phyloP scores from a whole-genome alignment of 1,140 invertebrate species.

The Galendromus occidentalis region DNA sequence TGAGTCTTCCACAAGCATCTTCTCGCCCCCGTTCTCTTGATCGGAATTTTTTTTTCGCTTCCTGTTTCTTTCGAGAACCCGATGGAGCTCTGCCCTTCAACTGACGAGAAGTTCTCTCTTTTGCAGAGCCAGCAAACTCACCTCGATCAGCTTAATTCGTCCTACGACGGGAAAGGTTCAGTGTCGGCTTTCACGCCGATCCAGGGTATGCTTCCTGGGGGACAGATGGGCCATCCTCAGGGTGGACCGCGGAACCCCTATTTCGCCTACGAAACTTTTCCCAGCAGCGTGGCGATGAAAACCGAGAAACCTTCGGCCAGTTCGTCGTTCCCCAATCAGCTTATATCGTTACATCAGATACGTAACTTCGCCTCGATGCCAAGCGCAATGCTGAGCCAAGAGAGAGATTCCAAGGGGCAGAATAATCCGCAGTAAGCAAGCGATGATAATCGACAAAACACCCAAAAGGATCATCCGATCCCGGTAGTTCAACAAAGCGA shows the following conservation, averaged over 20 bases:
- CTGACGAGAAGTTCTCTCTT: neutral
- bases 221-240: constrained; percentile 18
- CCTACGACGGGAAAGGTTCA: constrained; percentile 22
- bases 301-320: constrained; percentile 29
- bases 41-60: neutral
- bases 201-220: constrained; percentile 39
- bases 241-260: constrained; percentile 35
- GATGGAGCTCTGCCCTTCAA: no score
- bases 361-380: constrained; percentile 87
- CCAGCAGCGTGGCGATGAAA: constrained; percentile 29
- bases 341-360: constrained; percentile 87
- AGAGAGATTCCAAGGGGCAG: constrained; percentile 8
- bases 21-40: neutral
- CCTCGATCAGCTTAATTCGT: constrained; percentile 28
- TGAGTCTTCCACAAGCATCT: neutral
- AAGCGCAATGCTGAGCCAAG: constrained; percentile 30
- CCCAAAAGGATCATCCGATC: constrained; percentile 1
- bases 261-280: constrained; percentile 69
- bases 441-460: neutral
- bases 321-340: constrained; percentile 68
- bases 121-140: constrained; percentile 27
- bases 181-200: constrained; percentile 73
- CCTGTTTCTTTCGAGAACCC: neutral
- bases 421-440: neutral
- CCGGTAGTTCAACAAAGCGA: no score